Conservation (phyloP, 2,888 invertebrate genomes). For the Phortica magna region DNA sequence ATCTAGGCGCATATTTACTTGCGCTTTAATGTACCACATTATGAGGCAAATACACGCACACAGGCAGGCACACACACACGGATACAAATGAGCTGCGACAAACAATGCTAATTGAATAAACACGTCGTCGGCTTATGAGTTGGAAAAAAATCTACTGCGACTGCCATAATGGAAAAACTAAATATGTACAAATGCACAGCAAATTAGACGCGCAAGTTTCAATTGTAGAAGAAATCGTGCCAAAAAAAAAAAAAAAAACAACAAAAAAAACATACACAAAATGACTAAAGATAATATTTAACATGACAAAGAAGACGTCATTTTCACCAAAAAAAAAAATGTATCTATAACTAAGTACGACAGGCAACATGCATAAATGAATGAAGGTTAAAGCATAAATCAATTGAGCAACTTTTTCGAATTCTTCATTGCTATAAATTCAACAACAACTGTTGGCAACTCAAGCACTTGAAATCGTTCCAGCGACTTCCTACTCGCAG, state of each 20-base stretch:
- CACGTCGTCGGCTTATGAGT: conserved; percentile 21
- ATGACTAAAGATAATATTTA: background rate
- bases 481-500: background rate
- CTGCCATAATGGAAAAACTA: conserved; percentile 17
- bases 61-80: background rate
- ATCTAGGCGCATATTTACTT: background rate
- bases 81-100: conserved; percentile 8
- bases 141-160: background rate
- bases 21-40: conserved; percentile 26
- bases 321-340: background rate
- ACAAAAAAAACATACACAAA: background rate
- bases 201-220: background rate
- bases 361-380: too few relatives aligned
- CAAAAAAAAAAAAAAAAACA: background rate
- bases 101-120: conserved; percentile 41
- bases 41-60: background rate
- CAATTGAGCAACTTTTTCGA: too few relatives aligned
- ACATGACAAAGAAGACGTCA: background rate
- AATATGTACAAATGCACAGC: conserved; percentile 22
- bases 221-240: conserved; percentile 31
- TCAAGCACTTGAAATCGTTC: background rate
- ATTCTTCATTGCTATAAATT: background rate
- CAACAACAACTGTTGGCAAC: background rate
- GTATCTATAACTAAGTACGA: too few relatives aligned
- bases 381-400: too few relatives aligned